Base-by-base conservation (phyloP, 2,888 invertebrate genomes). In the Spodoptera exigua region DNA sequence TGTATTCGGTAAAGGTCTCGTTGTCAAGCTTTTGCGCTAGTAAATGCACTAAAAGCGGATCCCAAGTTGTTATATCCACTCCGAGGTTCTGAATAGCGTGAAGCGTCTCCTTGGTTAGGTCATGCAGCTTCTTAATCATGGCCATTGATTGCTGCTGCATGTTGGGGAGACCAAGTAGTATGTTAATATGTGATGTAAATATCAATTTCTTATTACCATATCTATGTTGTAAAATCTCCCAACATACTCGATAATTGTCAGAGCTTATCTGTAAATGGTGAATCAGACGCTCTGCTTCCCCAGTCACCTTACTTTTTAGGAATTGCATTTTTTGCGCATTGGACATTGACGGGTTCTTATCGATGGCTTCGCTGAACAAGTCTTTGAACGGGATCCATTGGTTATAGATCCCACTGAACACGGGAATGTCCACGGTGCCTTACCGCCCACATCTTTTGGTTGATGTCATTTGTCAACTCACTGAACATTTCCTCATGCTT, bases 381-480 rank as follows among this genome's bases (percentile, higher is more conserved):
- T 55, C 48, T 41, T 55, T 44, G 17, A 55, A 55, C 17, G 55
- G 27, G 10, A 16, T 4, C 40, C 47, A 55, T 2, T 55, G 39
- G 32, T 46, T 32, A 12, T 46, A 54, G n/a, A 16, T 34, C 3
- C 54, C 54, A 9, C n/a, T 35, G 16, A 11, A 35, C 17, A 7
- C 35, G 12, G 1, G 46, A 16, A 4, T 46, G 35, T 35, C 36
- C 46, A 2, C 46, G 16, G n/a, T 46, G 46, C 12, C 3, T 18
- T 9, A 36, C 36, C 1, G 47, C 12, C 47, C 47, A 47, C 35
- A 47, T 35, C 18, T 36, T 47, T 2, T 1, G 11, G 34, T 34
- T 34, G 12, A 45, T 45, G 16, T 16, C 3, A 2, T 45, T 12
- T 0, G 32, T 45, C 45, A 45, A 45, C 11, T 40, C 40, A 17